These are phyloP conservation scores for Axis porcinus DNA, from an alignment of 2,113 vertebrate genomes.

Conservation along the genomic window DNA sequence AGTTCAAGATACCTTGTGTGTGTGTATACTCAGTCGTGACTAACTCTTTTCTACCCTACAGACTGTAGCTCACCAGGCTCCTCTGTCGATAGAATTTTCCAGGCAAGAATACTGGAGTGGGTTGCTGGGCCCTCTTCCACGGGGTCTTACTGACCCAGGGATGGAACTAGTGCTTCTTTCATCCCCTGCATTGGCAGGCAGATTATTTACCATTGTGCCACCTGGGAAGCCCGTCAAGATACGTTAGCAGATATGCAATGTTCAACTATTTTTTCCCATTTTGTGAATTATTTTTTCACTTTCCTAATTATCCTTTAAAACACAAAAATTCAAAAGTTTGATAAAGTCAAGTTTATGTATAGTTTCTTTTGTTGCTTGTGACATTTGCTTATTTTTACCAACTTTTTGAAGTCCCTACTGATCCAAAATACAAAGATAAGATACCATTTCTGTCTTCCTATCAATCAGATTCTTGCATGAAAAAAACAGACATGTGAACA, in stretches of 20 bases:
- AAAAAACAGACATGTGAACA: not conserved
- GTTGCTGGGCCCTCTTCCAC: not conserved
- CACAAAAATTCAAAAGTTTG: not conserved
- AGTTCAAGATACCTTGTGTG: not conserved
- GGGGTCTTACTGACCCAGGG: not conserved
- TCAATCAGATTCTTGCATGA: not conserved
- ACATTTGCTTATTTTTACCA: not conserved
- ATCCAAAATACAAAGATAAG: not conserved
- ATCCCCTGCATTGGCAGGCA: not conserved
- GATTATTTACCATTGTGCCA: not conserved
- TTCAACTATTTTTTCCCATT: not conserved
- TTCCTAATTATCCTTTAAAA: not conserved
- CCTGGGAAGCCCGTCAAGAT: not conserved
- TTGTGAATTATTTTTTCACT: not conserved
- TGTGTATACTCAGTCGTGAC: not conserved
- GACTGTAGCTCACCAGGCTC: not conserved
- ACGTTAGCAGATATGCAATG: not conserved
- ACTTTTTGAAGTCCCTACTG: not conserved
- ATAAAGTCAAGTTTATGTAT: not conserved
- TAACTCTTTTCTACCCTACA: not conserved
- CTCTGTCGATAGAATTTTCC: not conserved
- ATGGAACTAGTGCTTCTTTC: not conserved
- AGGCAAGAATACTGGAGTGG: not conserved
- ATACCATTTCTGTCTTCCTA: not conserved
- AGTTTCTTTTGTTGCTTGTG: not conserved